A percentile compares a stretch with the other conserved stretches of the same genome.
These are phyloP conservation scores for Parascotia fuliginaria DNA, from an alignment of 2,888 invertebrate species.

Conservation along the genomic window DNA sequence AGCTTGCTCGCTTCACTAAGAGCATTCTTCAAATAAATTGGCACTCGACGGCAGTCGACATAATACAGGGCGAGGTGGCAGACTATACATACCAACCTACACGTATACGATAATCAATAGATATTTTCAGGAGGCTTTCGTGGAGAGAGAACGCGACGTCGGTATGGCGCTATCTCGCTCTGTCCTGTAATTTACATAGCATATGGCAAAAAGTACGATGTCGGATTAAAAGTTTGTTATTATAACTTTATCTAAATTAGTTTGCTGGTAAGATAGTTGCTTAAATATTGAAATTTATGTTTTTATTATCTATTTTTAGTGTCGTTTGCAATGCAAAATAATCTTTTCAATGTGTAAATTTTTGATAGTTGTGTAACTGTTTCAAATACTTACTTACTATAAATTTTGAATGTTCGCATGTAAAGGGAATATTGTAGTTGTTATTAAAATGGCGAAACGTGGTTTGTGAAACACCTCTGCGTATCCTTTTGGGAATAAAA, in stretches of 20 bases:
- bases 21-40: slow-evolving; percentile 83
- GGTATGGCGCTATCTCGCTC: slow-evolving; percentile 70
- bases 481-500: no score
- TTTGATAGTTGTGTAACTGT: no score
- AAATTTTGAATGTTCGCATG: no score
- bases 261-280: slow-evolving; percentile 10
- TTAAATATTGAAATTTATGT: background rate
- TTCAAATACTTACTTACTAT: no score
- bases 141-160: slow-evolving; percentile 68
- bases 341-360: no score
- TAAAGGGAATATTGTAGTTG: no score
- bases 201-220: slow-evolving; percentile 55
- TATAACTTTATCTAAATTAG: slow-evolving; percentile 15
- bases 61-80: slow-evolving; percentile 74
- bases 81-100: slow-evolving; percentile 71
- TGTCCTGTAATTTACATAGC: slow-evolving; percentile 72
- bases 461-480: no score
- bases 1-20: slow-evolving; percentile 42
- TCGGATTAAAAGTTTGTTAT: slow-evolving; percentile 29
- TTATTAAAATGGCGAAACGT: no score
- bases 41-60: slow-evolving; percentile 74
- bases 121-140: slow-evolving; percentile 86
- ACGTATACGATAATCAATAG: slow-evolving; percentile 84
- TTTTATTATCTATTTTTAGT: slow-evolving; percentile 12
- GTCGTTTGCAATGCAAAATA: no score